Evolutionary conservation across 2,113 vertebrate genomes (phyloP).

Genomic region (Buteo buteo): DNA sequence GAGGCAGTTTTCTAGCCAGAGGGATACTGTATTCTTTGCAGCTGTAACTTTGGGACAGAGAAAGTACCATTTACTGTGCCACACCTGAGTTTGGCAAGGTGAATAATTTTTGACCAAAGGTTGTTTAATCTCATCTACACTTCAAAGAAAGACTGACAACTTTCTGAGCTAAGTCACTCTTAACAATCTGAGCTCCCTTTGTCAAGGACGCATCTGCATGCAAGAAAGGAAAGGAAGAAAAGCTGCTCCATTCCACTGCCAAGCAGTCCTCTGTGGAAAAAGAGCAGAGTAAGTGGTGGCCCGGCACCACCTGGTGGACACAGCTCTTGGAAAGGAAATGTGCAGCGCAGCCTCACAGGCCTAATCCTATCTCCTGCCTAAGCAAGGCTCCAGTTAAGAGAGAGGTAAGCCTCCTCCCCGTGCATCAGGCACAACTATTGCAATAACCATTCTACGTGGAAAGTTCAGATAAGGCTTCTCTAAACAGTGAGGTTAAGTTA

Average conservation of each 20-base stretch:
- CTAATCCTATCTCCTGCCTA: fast-evolving
- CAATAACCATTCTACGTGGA: fast-evolving
- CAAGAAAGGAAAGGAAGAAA: background rate
- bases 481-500: background rate
- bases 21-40: background rate
- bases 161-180: background rate
- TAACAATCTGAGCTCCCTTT: background rate
- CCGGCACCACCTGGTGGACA: conserved; percentile 1
- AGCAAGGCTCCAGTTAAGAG: background rate
- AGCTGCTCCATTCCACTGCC: no score
- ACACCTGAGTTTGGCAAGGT: background rate
- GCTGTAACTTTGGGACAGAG: background rate
- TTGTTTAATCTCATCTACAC: background rate
- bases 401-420: background rate
- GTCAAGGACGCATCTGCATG: background rate
- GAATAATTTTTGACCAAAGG: background rate
- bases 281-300: background rate
- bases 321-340: no score
- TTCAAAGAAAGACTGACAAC: background rate
- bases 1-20: background rate
- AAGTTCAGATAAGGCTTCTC: background rate
- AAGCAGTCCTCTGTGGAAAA: no score
- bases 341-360: background rate
- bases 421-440: background rate
- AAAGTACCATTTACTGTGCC: background rate